Percentiles rank a stretch among this genome's conserved stretches.
These are phyloP conservation scores for Drosophila robusta DNA, from an alignment of 2,888 invertebrate species.

Conservation along the genomic window DNA sequence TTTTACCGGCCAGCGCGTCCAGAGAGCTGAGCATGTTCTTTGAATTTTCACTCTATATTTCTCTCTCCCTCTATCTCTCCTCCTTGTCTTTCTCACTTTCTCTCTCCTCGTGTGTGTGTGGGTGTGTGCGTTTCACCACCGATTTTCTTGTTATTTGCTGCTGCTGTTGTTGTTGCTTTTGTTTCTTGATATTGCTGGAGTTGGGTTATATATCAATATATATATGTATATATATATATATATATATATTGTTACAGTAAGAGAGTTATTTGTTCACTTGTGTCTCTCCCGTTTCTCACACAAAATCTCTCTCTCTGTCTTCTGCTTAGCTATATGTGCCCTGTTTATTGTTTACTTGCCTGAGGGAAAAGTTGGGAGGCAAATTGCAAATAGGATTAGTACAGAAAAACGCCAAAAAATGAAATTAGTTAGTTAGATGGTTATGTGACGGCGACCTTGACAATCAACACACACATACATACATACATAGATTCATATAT, in stretches of 20 bases:
- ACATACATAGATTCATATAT: not conserved
- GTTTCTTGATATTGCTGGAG: not conserved
- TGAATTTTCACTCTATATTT: not conserved
- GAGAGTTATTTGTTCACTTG: slow-evolving; percentile 18
- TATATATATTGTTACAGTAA: not conserved
- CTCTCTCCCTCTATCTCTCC: not conserved
- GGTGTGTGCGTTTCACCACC: not conserved
- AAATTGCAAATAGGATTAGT: slow-evolving; percentile 79
- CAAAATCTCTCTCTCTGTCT: slow-evolving; percentile 12
- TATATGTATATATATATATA: not conserved
- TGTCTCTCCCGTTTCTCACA: slow-evolving; percentile 6
- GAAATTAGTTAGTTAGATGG: slow-evolving; percentile 52
- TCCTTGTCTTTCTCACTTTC: not conserved
- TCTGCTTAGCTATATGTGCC: slow-evolving; percentile 30
- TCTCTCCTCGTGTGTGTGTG: too few species aligned
- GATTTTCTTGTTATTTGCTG: not conserved
- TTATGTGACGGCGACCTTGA: slow-evolving; percentile 46
- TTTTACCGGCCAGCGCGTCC: slow-evolving; percentile 95
- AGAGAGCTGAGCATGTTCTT: slow-evolving; percentile 91
- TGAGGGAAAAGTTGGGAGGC: slow-evolving; percentile 80
- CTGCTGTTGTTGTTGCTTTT: not conserved
- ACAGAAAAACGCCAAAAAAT: slow-evolving; percentile 55
- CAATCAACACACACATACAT: slow-evolving; percentile 22
- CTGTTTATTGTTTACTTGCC: slow-evolving; percentile 69
- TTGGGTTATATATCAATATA: not conserved